These are phyloP conservation scores for Portunus trituberculatus DNA, from an alignment of 1,140 invertebrate genomes.

Conservation along the genomic window DNA sequence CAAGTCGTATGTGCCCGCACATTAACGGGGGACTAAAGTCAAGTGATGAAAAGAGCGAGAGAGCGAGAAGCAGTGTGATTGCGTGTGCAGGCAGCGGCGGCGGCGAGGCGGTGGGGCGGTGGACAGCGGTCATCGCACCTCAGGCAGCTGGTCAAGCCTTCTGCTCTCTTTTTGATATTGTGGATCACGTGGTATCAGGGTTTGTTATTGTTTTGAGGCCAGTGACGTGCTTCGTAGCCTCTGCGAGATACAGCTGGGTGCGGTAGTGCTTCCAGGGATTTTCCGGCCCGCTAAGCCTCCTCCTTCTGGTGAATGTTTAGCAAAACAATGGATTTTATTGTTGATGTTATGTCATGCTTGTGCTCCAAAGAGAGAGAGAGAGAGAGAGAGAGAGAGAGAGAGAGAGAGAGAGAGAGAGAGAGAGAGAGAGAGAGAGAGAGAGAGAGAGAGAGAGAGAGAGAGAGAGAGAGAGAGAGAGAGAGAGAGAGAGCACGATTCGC, in stretches of 20 bases:
- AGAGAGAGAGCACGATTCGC: neutral
- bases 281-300: neutral
- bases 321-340: neutral
- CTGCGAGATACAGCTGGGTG: neutral
- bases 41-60: neutral
- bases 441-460: neutral
- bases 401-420: no score
- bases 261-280: neutral
- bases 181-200: slow-evolving; percentile 63
- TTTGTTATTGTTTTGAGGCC: slow-evolving; percentile 68
- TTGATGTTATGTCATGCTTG: no score
- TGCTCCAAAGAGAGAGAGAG: no score
- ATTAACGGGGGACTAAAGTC: neutral
- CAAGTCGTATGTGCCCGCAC: neutral
- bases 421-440: no score
- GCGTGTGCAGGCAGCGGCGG: neutral
- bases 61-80: neutral
- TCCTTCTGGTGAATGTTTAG: neutral
- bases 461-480: slow-evolving; percentile 11
- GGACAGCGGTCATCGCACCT: slow-evolving; percentile 37
- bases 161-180: slow-evolving; percentile 66
- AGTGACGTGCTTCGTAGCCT: slow-evolving; percentile 42
- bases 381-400: no score
- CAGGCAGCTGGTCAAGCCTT: slow-evolving; percentile 33
- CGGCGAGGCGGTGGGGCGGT: neutral